Base-by-base conservation (phyloP, 64 coral and sea anemone species). In the Actinia equina region DNA sequence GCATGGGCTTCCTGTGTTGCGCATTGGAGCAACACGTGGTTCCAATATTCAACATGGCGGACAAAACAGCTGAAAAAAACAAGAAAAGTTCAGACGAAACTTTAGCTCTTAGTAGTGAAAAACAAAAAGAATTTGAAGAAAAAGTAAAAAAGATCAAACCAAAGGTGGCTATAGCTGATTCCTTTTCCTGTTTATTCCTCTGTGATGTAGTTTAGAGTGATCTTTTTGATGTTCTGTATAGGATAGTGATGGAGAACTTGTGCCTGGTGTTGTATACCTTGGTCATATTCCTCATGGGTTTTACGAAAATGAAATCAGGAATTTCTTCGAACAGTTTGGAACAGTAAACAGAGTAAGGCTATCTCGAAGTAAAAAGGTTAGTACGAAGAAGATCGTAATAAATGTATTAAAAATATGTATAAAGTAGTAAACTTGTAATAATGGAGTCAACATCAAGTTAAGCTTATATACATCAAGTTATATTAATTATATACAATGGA, bases 201-300 rank as follows among this genome's bases (percentile, higher is more conserved):
- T 30, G n/a, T 30, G 3, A 42, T 37, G 69, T 10, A 74, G 3
- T 14, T 74, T n/a, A 74, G 20, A 74, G 6, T 2, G 69, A 14
- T 74, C 3, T 41, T 41, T 12, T 37, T 37, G 30, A 41, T 30
- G 6, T n/a, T 6, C 12, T 74, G 12, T 41, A 4, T n/a, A n/a
- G 78, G 78, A 81, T 44, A 8, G 11, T 59, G 55, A 46, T 43
- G 93, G 91, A 63, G 91, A 93, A 9, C 86, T 99, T 17, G 92
- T 88, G 26, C 97, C 97, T 57, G 97, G 97, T 51, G 97, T 99
- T 14, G 90, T 99, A 11, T 99, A 99, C 49, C 90, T 99, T 41
- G 97, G 97, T 82, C 97, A 99, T 62, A 95, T 99, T 93, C 97
- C 97, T 17, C 97, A 99, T 91, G 97, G 97, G 42, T 99, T 99